Base-by-base conservation (phyloP, 2,797 vertebrate species). In the Poeciliopsis turneri region DNA sequence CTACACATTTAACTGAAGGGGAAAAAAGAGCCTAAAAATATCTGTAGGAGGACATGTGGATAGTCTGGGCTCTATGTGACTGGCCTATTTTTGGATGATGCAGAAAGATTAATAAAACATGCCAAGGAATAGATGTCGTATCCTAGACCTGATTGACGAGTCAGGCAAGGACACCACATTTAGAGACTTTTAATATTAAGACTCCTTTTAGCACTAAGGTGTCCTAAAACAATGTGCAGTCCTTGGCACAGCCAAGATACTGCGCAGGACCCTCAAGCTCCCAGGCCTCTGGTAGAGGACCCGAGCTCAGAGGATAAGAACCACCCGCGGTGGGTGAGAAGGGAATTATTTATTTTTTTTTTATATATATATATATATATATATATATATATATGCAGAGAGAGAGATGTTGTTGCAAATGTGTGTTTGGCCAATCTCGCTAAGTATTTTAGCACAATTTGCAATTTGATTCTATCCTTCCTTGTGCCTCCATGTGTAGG, bases 51-150 rank as follows among this genome's bases (percentile, higher is more conserved):
- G 86, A 78, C 89, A 88, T 83, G 86, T 75, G 86, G 80, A 88
- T 79, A 84, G 80, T 71, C 75, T 69, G 64, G 74, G 43, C 70
- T 87, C 80, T 86, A 75, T 75, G 86, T 87, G 83, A 86, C 75
- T 93, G 90, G 87, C 89, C 90, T 92, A 94, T 85, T 91, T 94
- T 93, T 83, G 74, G 75, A 80, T 77, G 85, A 89, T 83, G 88
- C 79, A 79, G 72, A 83, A 85, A 70, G 87, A 92, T 92, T 90
- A 92, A 91, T 92, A 90, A 94, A 94, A 90, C 78, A 92, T 90
- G 83, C 41, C 81, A 74, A 79, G 78, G 76, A 86, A 90, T 86
- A 87, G 82, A 90, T 86, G 84, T 81, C 77, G 76, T 73, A 88
- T 79, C 73, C 79, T 59, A 70, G 76, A 82, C 81, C 79, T 86